These are phyloP conservation scores for Calidris pygmaea DNA, from an alignment of 2,113 vertebrate species.

Conservation along the genomic window DNA sequence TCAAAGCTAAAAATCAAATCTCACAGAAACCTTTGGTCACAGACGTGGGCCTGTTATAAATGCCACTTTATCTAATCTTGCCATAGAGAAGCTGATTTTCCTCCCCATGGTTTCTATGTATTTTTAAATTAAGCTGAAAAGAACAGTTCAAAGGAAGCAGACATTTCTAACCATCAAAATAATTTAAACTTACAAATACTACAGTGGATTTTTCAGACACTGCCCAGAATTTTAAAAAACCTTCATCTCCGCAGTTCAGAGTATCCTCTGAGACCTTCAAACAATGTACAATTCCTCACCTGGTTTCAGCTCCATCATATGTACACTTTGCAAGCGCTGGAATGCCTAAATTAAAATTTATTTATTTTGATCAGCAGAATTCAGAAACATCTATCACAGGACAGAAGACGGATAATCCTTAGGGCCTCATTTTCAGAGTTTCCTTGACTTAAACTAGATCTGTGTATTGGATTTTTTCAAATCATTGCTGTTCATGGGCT, in stretches of 20 bases:
- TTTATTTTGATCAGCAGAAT: constrained; percentile 24
- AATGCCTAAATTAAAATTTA: constrained; percentile 4
- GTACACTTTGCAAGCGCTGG: neutral
- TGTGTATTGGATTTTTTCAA: neutral
- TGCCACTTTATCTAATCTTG: constrained; percentile 27
- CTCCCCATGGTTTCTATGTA: neutral
- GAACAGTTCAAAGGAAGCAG: constrained; percentile 42
- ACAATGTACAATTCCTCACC: neutral
- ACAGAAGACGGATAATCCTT: neutral
- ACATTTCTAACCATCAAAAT: constrained; percentile 13
- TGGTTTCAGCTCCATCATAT: neutral
- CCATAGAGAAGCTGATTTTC: constrained; percentile 2
- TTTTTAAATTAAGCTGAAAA: constrained; percentile 47
- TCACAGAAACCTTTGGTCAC: neutral
- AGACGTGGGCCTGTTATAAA: neutral
- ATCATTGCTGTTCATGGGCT: neutral
- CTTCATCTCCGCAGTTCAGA: neutral
- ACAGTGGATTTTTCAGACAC: constrained; percentile 5
- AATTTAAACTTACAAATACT: constrained; percentile 30
- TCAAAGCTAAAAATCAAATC: neutral
- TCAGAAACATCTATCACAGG: neutral
- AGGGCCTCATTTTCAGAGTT: neutral
- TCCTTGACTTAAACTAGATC: neutral
- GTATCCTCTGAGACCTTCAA: neutral
- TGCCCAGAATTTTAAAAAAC: neutral